Conservation (phyloP, 2,888 invertebrate genomes). For the Ariolimax columbianus region DNA sequence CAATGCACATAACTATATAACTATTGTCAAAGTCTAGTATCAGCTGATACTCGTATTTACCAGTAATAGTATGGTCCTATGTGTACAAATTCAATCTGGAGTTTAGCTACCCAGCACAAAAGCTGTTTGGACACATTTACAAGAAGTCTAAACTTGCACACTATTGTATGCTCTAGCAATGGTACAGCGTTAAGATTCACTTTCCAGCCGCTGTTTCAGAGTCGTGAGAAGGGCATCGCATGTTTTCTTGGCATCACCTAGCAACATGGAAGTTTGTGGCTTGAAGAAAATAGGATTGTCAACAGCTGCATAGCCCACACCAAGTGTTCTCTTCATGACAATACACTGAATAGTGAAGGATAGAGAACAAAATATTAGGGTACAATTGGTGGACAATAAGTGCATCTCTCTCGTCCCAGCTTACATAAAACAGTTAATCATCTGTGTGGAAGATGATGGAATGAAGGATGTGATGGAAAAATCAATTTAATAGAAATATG, state of each 20-base stretch:
- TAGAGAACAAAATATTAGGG: too few species aligned
- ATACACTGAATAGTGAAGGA: constrained; percentile 83
- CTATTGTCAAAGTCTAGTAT: not conserved
- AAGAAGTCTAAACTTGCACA: too few species aligned
- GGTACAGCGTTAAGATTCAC: constrained; percentile 31
- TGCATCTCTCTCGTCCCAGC: too few species aligned
- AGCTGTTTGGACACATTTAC: not conserved
- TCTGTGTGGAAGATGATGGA: too few species aligned
- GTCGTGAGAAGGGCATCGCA: constrained; percentile 88
- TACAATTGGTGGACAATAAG: too few species aligned
- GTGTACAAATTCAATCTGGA: not conserved
- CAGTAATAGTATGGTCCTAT: not conserved
- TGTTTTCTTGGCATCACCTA: constrained; percentile 94
- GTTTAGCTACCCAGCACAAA: not conserved
- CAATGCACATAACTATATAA: not conserved
- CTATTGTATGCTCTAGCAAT: not conserved
- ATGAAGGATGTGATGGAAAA: too few species aligned
- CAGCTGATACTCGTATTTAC: too few species aligned
- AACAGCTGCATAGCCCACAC: constrained; percentile 92
- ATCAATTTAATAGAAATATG: too few species aligned
- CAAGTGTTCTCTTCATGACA: constrained; percentile 93
- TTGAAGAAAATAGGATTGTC: constrained; percentile 96
- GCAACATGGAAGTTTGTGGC: constrained; percentile 89
- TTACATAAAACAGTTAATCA: too few species aligned
- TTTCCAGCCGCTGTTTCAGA: constrained; percentile 80